Evolutionary conservation across 1,140 invertebrate species (phyloP).

Genomic region (Macrocentrus cingulum): DNA sequence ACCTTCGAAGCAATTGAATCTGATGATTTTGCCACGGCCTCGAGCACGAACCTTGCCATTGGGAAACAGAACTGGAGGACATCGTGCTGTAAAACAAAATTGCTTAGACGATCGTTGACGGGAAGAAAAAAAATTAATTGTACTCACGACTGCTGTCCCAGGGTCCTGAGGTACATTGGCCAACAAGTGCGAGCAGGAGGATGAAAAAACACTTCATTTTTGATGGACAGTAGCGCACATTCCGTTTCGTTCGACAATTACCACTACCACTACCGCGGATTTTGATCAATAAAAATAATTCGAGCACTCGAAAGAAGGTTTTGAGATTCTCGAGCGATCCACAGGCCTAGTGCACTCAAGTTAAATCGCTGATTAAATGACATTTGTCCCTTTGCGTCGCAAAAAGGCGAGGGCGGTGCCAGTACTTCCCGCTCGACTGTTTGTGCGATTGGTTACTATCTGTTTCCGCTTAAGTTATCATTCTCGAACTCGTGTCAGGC

Average conservation of each 20-base stretch:
- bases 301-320: no score
- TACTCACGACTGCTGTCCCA: constrained; percentile 24
- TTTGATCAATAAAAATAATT: constrained; percentile 28
- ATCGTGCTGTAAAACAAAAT: constrained; percentile 29
- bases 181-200: background rate
- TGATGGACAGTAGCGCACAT: background rate
- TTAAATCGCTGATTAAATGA: background rate
- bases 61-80: constrained; percentile 38
- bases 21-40: constrained; percentile 56
- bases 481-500: constrained; percentile 21
- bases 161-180: constrained; percentile 8
- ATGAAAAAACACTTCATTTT: constrained; percentile 10
- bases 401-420: constrained; percentile 41
- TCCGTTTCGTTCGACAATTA: no score
- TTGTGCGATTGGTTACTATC: constrained; percentile 47
- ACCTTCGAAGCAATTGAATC: constrained; percentile 60
- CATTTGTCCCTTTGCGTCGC: constrained; percentile 10
- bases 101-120: background rate
- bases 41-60: constrained; percentile 47
- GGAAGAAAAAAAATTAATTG: constrained; percentile 1
- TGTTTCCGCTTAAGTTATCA: constrained; percentile 48
- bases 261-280: no score
- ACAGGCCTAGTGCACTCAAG: background rate
- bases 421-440: constrained; percentile 42
- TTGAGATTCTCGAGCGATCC: background rate